Evolutionary conservation across 2,113 vertebrate species (phyloP).

Genomic region (Carettochelys insculpta): DNA sequence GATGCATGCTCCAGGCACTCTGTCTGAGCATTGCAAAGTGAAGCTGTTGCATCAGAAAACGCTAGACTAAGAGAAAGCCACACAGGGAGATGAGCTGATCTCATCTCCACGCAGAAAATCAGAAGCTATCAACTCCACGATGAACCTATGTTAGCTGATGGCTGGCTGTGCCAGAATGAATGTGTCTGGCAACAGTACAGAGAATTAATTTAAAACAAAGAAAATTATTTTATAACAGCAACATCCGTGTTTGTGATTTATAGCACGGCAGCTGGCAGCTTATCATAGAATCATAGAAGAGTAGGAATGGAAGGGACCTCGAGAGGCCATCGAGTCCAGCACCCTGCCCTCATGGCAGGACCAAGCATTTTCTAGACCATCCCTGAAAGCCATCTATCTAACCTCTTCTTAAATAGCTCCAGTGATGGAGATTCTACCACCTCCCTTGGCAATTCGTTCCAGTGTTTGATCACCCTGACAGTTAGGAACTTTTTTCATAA

Average conservation of each 20-base stretch:
- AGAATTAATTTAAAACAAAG: not conserved
- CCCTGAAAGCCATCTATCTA: too few species aligned
- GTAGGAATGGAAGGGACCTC: too few species aligned
- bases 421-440: too few species aligned
- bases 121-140: not conserved
- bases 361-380: too few species aligned
- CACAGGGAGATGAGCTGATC: not conserved
- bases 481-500: too few species aligned
- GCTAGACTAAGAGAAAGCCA: not conserved
- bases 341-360: too few species aligned
- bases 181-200: not conserved
- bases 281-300: too few species aligned
- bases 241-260: not conserved
- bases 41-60: not conserved
- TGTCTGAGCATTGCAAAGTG: not conserved
- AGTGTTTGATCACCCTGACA: too few species aligned
- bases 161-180: not conserved
- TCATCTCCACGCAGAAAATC: not conserved
- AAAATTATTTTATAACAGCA: not conserved
- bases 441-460: too few species aligned
- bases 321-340: too few species aligned
- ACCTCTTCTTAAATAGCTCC: too few species aligned
- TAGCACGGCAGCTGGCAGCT: not conserved
- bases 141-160: not conserved
- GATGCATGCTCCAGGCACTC: not conserved